These are phyloP conservation scores for Carassius auratus DNA, from an alignment of 2,113 vertebrate species.

Conservation along the genomic window DNA sequence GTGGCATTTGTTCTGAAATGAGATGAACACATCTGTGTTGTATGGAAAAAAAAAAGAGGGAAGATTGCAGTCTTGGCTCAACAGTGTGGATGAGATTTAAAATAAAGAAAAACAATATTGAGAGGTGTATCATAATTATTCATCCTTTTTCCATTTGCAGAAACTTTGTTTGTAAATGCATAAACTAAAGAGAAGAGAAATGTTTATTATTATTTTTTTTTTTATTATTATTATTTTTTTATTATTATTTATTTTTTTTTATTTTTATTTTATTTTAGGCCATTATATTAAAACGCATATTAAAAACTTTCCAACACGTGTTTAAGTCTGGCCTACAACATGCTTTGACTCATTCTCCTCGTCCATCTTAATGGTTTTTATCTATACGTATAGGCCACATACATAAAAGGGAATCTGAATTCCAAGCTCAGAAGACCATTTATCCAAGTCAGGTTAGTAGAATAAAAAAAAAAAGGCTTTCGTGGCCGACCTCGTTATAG, in stretches of 20 bases:
- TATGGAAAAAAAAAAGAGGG: not conserved
- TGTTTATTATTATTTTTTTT: too few relatives aligned
- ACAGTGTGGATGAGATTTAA: not conserved
- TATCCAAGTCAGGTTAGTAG: constrained; percentile 6
- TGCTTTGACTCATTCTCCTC: not conserved
- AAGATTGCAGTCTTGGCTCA: not conserved
- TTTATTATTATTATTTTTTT: too few relatives aligned
- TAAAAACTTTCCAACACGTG: too few relatives aligned
- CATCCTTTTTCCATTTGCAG: too few relatives aligned
- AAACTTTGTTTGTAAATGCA: too few relatives aligned
- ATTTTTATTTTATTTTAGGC: not conserved
- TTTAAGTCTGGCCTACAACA: not conserved
- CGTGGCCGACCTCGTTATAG: constrained; percentile 24
- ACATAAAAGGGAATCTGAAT: not conserved
- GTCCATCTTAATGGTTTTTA: not conserved
- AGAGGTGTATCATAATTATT: too few relatives aligned
- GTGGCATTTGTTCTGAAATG: not conserved
- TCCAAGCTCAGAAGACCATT: not conserved
- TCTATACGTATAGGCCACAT: not conserved
- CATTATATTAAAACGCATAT: not conserved
- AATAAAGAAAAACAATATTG: not conserved
- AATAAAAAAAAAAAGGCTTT: not conserved
- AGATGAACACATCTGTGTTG: not conserved
- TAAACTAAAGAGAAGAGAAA: too few relatives aligned
- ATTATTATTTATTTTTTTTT: too few relatives aligned